Percentiles rank a stretch among this genome's conserved stretches.
Evolutionary conservation across 2,888 invertebrate species (phyloP).

Genomic region (Deroplatys truncata): DNA sequence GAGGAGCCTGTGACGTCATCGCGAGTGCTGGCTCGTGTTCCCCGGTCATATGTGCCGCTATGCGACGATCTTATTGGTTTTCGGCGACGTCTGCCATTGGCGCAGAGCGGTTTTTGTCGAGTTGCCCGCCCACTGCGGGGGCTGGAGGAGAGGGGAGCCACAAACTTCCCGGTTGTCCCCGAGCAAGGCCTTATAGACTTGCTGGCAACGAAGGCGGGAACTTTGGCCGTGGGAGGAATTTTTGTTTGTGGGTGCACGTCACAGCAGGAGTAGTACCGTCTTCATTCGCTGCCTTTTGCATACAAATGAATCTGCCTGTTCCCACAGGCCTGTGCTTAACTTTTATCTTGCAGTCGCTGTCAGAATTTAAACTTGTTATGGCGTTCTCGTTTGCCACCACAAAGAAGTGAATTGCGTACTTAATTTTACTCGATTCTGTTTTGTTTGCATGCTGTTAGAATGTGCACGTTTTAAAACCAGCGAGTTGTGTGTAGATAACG

Average conservation of each 20-base stretch:
- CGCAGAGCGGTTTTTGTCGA: background rate
- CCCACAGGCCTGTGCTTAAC: background rate
- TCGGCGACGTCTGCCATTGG: background rate
- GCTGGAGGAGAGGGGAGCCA: background rate
- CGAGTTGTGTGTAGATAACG: background rate
- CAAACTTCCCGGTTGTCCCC: background rate
- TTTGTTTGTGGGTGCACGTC: background rate
- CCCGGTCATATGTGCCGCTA: background rate
- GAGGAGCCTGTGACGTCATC: slow-evolving; percentile 18
- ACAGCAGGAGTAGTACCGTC: background rate
- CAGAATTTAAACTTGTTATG: background rate
- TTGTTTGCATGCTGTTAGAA: background rate
- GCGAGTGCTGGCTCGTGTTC: background rate
- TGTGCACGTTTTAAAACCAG: background rate
- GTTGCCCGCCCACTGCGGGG: background rate
- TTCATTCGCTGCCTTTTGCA: background rate
- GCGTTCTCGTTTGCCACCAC: too few relatives aligned
- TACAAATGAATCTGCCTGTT: background rate
- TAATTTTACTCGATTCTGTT: background rate
- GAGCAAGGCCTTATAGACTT: slow-evolving; percentile 11
- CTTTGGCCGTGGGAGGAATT: background rate
- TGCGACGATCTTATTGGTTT: background rate
- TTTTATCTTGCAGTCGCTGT: background rate
- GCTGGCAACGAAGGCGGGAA: slow-evolving; percentile 19
- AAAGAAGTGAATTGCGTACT: background rate